Evolutionary conservation across 2,797 vertebrate genomes (phyloP).

Genomic region (Acanthurus lineatus): DNA sequence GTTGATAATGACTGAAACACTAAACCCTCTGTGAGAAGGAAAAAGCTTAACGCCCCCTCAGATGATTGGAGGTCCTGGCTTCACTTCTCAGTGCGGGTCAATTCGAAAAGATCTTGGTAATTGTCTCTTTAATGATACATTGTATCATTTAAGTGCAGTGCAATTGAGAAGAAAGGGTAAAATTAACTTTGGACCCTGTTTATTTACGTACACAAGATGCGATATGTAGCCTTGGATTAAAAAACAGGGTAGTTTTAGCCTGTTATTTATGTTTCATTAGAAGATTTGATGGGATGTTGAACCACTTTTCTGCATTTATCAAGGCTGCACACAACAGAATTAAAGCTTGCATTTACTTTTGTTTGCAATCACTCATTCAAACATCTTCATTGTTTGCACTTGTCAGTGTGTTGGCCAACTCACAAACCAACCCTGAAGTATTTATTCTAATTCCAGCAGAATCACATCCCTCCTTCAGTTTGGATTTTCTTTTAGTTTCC

Average conservation of each 20-base stretch:
- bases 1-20: conserved; percentile 23
- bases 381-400: neutral
- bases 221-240: neutral
- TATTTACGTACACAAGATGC: neutral
- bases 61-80: conserved; percentile 7
- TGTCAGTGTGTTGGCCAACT: neutral
- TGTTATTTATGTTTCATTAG: neutral
- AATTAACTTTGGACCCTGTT: neutral
- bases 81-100: conserved; percentile 23
- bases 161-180: neutral
- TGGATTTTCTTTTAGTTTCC: too few relatives aligned
- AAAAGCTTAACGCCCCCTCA: neutral
- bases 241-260: neutral
- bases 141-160: conserved; percentile 25
- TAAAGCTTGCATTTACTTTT: neutral
- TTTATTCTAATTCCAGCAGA: too few relatives aligned
- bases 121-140: conserved; percentile 24
- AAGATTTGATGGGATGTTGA: neutral
- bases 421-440: too few relatives aligned
- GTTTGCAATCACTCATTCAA: neutral
- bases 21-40: conserved; percentile 15
- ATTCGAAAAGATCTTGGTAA: conserved; percentile 36
- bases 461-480: too few relatives aligned
- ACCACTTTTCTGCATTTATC: neutral
- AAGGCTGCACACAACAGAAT: neutral